phyloP scores from a whole-genome alignment of 2,797 vertebrate species.

The Smutsia temminckii region DNA sequence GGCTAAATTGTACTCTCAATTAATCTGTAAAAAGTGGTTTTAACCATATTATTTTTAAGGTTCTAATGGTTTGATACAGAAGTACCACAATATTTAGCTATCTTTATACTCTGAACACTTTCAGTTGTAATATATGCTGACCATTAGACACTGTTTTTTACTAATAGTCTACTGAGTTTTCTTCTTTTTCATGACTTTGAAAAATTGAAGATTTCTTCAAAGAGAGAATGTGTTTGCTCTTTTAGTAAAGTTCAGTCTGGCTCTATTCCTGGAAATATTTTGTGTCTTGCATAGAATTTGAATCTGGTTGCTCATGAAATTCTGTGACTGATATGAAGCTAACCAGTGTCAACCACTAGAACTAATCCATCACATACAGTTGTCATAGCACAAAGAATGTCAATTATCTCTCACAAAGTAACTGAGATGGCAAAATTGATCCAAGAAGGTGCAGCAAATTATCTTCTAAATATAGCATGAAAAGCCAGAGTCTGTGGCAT shows the following conservation, averaged over 20 bases:
- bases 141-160: slow-evolving; percentile 7
- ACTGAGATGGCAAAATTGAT: slow-evolving; percentile 75
- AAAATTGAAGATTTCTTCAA: slow-evolving; percentile 57
- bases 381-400: slow-evolving; percentile 74
- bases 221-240: neutral
- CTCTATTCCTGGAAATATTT: slow-evolving; percentile 49
- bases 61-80: slow-evolving; percentile 1
- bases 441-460: slow-evolving; percentile 69
- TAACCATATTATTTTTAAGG: slow-evolving; percentile 9
- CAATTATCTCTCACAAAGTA: slow-evolving; percentile 75
- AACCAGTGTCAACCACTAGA: slow-evolving; percentile 74
- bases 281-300: slow-evolving; percentile 56
- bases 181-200: slow-evolving; percentile 6
- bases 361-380: slow-evolving; percentile 75
- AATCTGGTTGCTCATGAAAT: slow-evolving; percentile 61
- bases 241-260: slow-evolving; percentile 10
- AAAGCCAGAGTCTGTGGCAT: slow-evolving; percentile 47
- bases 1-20: neutral
- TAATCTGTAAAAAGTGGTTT: slow-evolving; percentile 9
- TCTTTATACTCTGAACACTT: neutral
- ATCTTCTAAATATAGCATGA: slow-evolving; percentile 78
- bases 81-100: neutral
- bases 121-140: slow-evolving; percentile 19
- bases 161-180: slow-evolving; percentile 4
- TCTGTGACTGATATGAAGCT: slow-evolving; percentile 68